A percentile compares a stretch with the other conserved stretches of the same genome.
Evolutionary conservation across 2,113 vertebrate genomes (phyloP).

Genomic region (Megatriorchis doriae): DNA sequence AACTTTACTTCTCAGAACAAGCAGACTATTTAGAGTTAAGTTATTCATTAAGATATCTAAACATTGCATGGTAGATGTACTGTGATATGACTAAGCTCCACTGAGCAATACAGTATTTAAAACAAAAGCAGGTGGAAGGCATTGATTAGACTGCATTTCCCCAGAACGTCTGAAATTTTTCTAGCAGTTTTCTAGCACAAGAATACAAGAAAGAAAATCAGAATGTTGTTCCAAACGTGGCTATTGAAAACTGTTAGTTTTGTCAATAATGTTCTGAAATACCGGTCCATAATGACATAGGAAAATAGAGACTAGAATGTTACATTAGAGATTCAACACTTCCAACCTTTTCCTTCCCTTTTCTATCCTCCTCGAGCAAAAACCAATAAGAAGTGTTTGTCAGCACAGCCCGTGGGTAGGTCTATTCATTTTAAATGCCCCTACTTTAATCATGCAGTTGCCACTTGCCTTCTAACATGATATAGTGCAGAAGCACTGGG

Average conservation of each 20-base stretch:
- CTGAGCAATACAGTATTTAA: constrained; percentile 60
- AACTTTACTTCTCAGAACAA: constrained; percentile 50
- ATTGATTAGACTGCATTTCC: constrained; percentile 54
- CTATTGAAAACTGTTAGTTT: constrained; percentile 62
- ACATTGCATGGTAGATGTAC: constrained; percentile 48
- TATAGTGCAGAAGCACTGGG: constrained; percentile 70
- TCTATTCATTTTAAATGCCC: constrained; percentile 58
- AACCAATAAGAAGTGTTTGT: not conserved
- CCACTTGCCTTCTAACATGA: constrained; percentile 66
- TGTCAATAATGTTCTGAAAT: not conserved
- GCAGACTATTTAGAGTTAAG: constrained; percentile 64
- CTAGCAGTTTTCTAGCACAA: constrained; percentile 34
- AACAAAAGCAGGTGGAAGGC: constrained; percentile 72
- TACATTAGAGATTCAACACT: not conserved
- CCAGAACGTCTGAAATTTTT: constrained; percentile 36
- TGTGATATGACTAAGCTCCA: constrained; percentile 40
- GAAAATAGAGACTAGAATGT: constrained; percentile 52
- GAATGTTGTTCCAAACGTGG: constrained; percentile 40
- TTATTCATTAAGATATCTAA: constrained; percentile 68
- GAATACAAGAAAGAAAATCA: constrained; percentile 54
- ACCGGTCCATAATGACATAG: not conserved
- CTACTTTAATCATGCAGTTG: constrained; percentile 78
- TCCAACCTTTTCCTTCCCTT: not conserved
- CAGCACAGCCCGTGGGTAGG: constrained; percentile 58
- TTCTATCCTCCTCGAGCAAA: not conserved